These are phyloP conservation scores for Platerodrilus igneus DNA, from an alignment of 2,888 invertebrate genomes.

Conservation along the genomic window DNA sequence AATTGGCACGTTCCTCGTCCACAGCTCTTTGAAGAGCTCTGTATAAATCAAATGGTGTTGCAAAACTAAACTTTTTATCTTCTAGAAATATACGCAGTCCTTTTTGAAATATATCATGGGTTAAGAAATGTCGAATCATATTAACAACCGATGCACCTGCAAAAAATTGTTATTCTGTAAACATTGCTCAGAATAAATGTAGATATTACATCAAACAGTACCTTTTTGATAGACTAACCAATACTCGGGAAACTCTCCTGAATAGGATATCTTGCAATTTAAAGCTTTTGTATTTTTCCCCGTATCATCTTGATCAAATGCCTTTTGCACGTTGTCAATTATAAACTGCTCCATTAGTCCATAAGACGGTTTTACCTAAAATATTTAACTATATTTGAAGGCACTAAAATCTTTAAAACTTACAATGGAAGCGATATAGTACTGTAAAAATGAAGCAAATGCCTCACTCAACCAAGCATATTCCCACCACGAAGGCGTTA, in stretches of 20 bases:
- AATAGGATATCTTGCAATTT: neutral
- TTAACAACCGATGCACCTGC: neutral
- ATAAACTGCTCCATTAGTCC: constrained; percentile 47
- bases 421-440: constrained; percentile 37
- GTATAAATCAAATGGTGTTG: constrained; percentile 38
- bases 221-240: constrained; percentile 14
- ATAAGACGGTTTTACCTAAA: constrained; percentile 39
- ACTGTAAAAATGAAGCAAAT: constrained; percentile 53
- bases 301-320: neutral
- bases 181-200: neutral
- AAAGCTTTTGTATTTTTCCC: neutral
- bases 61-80: constrained; percentile 22
- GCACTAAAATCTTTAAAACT: neutral
- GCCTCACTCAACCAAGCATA: constrained; percentile 50
- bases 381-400: neutral
- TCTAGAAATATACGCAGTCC: constrained; percentile 8
- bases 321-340: constrained; percentile 34
- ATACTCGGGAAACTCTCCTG: constrained; percentile 13
- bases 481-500: constrained; percentile 45
- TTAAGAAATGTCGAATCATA: constrained; percentile 10
- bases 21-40: constrained; percentile 28
- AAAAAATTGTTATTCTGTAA: neutral
- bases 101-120: constrained; percentile 6
- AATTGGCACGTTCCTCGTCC: neutral
- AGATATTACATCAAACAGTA: too few species aligned